Evolutionary conservation across 1,140 invertebrate genomes (phyloP).

Genomic region (Drosophila obscura): DNA sequence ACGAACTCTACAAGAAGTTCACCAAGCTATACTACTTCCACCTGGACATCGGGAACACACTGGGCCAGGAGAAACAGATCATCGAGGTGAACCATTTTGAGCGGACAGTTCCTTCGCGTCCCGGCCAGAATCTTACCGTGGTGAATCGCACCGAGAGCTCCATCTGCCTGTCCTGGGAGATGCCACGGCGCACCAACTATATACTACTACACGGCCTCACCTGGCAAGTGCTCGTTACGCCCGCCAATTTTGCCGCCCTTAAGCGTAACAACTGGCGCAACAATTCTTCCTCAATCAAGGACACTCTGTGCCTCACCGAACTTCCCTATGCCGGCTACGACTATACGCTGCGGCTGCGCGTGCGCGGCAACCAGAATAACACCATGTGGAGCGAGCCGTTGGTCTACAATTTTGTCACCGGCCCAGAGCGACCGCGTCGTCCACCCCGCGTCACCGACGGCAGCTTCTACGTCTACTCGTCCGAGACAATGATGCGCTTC

Average conservation of each 20-base stretch:
- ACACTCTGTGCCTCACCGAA: conserved; percentile 62
- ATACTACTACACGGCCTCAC: conserved; percentile 43
- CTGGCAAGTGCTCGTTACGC: conserved; percentile 57
- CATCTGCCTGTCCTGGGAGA: conserved; percentile 61
- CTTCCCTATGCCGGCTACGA: conserved; percentile 62
- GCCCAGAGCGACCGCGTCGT: conserved; percentile 46
- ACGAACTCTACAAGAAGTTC: conserved; percentile 58
- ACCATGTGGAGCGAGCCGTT: conserved; percentile 64
- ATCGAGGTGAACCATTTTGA: conserved; percentile 55
- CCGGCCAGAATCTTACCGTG: conserved; percentile 51
- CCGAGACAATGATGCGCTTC: conserved; percentile 49
- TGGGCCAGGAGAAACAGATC: conserved; percentile 39
- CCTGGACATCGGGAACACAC: conserved; percentile 33
- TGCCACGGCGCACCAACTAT: conserved; percentile 66
- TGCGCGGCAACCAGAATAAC: conserved; percentile 63
- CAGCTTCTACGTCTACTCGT: conserved; percentile 69
- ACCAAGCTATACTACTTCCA: conserved; percentile 49
- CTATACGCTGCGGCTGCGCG: conserved; percentile 59
- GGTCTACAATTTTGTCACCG: conserved; percentile 48
- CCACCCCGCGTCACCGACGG: conserved; percentile 65
- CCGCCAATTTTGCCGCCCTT: conserved; percentile 46
- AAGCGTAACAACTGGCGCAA: conserved; percentile 53
- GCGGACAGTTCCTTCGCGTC: conserved; percentile 49
- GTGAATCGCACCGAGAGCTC: conserved; percentile 52
- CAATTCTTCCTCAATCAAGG: conserved; percentile 39